Base-by-base conservation (phyloP, 2,888 invertebrate species). In the Zeuzera pyrina region DNA sequence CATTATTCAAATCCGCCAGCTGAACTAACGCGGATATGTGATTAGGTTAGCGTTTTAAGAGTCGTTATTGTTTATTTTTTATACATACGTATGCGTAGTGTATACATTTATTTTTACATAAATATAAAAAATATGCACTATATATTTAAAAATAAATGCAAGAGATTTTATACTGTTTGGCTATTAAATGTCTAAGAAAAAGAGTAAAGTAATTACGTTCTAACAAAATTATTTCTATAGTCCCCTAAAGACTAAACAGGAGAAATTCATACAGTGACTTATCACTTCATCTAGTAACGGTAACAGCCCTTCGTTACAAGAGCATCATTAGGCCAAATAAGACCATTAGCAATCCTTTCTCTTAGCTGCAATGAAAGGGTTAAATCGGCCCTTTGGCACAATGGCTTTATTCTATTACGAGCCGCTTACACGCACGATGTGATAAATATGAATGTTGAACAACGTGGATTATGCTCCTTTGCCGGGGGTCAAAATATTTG, bases 361-460 rank as follows among this genome's bases (percentile, higher is more conserved):
- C 73, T 81, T 79, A 78, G 69, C 61, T 40, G 41, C 62, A 50
- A 64, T 68, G 74, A 71, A 79, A 78, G 81, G 81, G 81, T 79
- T 78, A 72, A 79, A 77, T 63, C 73, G 68, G 73, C 76, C 73
- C 76, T 72, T 59, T 63, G 58, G 64, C 60, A 74, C 73, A 74
- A 77, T 76, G 57, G 72, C 70, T 71, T 73, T 72, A 79, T 79
- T 78, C 73, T 76, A 78, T 77, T 79, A 76, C 55, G 52, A 52
- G 58, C 62, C 72, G 74, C 68, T 81, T 81, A 79, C 77, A 79
- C 74, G 81, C 71, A 69, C 73, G 70, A 79, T 76, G 77, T 76
- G 70, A 77, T 83, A 83, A 81, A 81, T 83, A 79, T 81, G 81
- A 81, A 81, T 79, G 83, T 76, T 70, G 74, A 74, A 76, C 74